phyloP scores from a whole-genome alignment of 2,888 invertebrate genomes.

The Periphyllus acericola region DNA sequence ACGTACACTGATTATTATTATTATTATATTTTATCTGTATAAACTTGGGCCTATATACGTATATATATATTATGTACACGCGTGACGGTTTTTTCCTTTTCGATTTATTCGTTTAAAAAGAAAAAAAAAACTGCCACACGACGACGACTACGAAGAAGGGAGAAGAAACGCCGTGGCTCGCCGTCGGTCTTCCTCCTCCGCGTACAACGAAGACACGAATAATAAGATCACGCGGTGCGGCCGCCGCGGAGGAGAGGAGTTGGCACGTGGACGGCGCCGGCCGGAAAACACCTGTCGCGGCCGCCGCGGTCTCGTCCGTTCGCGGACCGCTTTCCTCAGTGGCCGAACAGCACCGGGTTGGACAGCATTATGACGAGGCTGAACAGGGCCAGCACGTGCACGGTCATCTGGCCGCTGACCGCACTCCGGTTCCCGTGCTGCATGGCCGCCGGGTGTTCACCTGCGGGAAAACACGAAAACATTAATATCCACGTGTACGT shows the following conservation, averaged over 20 bases:
- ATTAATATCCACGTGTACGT: neutral
- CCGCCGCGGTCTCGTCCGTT: neutral
- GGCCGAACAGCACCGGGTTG: conserved; percentile 58
- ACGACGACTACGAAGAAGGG: neutral
- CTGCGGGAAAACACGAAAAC: conserved; percentile 67
- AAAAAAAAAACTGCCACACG: no score
- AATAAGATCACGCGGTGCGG: neutral
- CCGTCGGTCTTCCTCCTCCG: neutral
- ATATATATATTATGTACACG: neutral
- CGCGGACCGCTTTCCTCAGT: conserved; percentile 54
- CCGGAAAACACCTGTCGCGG: neutral
- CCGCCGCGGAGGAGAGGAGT: neutral
- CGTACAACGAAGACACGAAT: neutral
- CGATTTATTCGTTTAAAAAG: no score
- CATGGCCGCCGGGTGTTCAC: conserved; percentile 82
- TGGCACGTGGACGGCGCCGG: neutral
- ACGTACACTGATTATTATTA: neutral
- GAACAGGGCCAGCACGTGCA: conserved; percentile 62
- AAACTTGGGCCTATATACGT: no score
- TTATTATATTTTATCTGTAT: neutral
- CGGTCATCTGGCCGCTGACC: conserved; percentile 63
- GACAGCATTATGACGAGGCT: conserved; percentile 58
- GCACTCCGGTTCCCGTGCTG: conserved; percentile 73
- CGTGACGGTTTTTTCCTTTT: neutral
- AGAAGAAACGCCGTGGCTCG: neutral